phyloP scores from a whole-genome alignment of 2,888 invertebrate genomes.

The Acheta domesticus region DNA sequence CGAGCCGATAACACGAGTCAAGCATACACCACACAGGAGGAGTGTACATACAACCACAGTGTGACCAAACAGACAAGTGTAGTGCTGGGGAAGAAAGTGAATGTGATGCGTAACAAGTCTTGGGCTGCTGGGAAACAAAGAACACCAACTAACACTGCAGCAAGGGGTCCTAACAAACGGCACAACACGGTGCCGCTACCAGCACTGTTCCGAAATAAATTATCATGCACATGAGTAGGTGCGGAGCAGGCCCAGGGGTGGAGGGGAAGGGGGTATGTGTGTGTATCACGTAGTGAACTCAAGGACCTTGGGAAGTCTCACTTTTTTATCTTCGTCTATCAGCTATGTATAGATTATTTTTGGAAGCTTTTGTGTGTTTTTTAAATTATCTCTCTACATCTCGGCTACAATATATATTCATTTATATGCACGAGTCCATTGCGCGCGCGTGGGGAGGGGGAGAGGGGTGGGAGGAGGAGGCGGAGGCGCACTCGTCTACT shows the following conservation, averaged over 20 bases:
- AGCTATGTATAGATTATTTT: constrained; percentile 29
- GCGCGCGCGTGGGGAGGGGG: not conserved
- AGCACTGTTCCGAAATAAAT: not conserved
- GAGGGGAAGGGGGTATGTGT: constrained; percentile 20
- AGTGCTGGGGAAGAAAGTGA: constrained; percentile 1
- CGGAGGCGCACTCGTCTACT: not conserved
- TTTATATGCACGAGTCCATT: constrained; percentile 10
- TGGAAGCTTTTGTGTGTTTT: constrained; percentile 35
- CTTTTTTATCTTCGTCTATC: constrained; percentile 24
- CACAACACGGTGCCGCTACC: not conserved
- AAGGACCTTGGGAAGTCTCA: constrained; percentile 34
- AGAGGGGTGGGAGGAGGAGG: not conserved
- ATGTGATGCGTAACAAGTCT: not conserved
- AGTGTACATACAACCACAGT: constrained; percentile 2
- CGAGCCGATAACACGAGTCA: constrained; percentile 18
- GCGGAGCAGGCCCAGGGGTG: constrained; percentile 7
- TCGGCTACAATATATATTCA: constrained; percentile 19
- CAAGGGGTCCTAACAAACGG: constrained; percentile 1
- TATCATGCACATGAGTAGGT: not conserved
- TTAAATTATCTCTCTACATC: constrained; percentile 28
- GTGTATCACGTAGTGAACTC: constrained; percentile 29
- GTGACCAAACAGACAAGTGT: constrained; percentile 1
- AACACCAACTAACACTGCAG: constrained; percentile 11
- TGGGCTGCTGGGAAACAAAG: constrained; percentile 6
- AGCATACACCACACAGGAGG: constrained; percentile 4